Conservation (phyloP, 1,140 invertebrate species). For the Leptinotarsa undecemlineata region DNA sequence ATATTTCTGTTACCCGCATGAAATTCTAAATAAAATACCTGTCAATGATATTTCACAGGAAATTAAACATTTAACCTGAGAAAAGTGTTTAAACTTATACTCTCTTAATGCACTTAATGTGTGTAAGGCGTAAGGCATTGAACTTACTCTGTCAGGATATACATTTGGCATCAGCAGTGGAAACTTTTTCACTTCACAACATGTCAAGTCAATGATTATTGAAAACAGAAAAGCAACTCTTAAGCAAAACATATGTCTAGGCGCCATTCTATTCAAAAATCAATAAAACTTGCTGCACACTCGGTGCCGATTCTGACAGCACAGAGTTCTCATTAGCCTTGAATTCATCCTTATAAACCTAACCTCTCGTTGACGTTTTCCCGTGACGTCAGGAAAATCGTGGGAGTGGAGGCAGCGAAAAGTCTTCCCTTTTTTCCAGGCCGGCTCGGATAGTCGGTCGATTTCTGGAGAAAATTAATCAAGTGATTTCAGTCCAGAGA, state of each 20-base stretch:
- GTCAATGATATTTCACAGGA: too few relatives aligned
- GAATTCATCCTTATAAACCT: constrained; percentile 8
- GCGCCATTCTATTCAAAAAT: constrained; percentile 37
- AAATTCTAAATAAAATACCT: too few relatives aligned
- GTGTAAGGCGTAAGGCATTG: constrained; percentile 24
- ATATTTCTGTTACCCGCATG: too few relatives aligned
- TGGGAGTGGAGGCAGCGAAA: too few relatives aligned
- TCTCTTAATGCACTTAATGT: constrained; percentile 22
- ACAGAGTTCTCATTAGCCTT: not conserved
- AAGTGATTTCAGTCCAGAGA: too few relatives aligned
- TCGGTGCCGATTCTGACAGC: not conserved
- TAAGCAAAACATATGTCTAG: constrained; percentile 43
- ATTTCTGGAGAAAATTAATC: too few relatives aligned
- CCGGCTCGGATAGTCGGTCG: too few relatives aligned
- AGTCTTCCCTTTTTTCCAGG: too few relatives aligned
- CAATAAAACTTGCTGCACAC: constrained; percentile 14
- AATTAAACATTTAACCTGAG: not conserved
- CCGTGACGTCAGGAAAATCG: not conserved
- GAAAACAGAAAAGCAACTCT: constrained; percentile 34
- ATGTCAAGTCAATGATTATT: constrained; percentile 37
- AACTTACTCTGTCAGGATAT: constrained; percentile 66
- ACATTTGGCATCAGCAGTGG: constrained; percentile 74
- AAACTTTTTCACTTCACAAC: constrained; percentile 58
- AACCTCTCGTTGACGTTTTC: not conserved
- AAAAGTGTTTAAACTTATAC: constrained; percentile 20